Base-by-base conservation (phyloP, 2,113 vertebrate species). In the Sylvietta virens region DNA sequence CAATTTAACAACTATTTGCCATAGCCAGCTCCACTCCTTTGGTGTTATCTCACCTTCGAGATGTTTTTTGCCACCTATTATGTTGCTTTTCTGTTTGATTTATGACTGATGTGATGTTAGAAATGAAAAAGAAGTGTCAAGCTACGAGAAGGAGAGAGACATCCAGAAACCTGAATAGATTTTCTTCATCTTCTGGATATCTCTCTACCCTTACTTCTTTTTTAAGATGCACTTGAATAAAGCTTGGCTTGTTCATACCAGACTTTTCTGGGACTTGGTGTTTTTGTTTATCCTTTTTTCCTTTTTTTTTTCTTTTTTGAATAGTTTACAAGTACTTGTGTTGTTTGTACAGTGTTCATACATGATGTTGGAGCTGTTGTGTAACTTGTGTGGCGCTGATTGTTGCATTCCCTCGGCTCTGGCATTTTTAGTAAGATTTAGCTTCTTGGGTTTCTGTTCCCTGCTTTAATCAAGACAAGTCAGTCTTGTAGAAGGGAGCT, bases 1-100 rank as follows among this genome's bases (percentile, higher is more conserved):
- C 96, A 97, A 90, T 94, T 96, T 97, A 97, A 95, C 91, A 5
- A 58, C 90, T 95, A 81, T 97, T 96, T 96, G 80, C 92, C 90
- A 57, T 78, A 77, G 90, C 45, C 56, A 56, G 60, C 64, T 97
- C 72, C 19, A 44, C 81, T 97, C 89, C 86, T 97, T 44, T 35
- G 95, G 94, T 50, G 33, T 87, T 78, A 24, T 97, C 96, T 97
- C 96, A 98, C 94, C 84, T 96, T 86, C 65, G 65, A 42, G 60
- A 69, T 88, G 39, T 64, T 88, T 96, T 96, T 97, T 97, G 65
- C 73, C 96, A 97, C 96, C 87, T 97, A 47, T 51, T 86, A 91
- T 3, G 21, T 57, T 61, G n/a, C 70, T 92, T 77, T 48, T 94
- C 93, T 97, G 74, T 28, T 88, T 95, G 76, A 96, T 96, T 89